Evolutionary conservation across 2,888 invertebrate genomes (phyloP).

Genomic region (Athrips mouffetella): DNA sequence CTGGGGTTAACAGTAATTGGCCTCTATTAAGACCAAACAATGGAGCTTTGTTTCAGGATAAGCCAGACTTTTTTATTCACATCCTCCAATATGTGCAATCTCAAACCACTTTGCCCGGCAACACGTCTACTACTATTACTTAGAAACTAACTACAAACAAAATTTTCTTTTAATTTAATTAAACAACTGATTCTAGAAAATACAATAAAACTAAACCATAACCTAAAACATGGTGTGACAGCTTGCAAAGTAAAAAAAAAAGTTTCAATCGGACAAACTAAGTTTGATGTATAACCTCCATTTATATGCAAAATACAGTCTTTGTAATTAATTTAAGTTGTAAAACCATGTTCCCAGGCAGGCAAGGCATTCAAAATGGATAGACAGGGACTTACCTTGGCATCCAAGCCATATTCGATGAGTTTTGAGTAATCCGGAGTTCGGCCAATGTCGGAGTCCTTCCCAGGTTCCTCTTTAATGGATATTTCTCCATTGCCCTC

Average conservation of each 20-base stretch:
- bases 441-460: constrained; percentile 82
- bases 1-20: constrained; percentile 36
- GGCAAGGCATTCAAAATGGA: not conserved
- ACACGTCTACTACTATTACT: not conserved
- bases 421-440: constrained; percentile 96
- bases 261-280: not conserved
- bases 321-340: not conserved
- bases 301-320: not conserved
- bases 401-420: constrained; percentile 96
- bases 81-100: not conserved
- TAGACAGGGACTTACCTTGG: constrained; percentile 80
- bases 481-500: constrained; percentile 92
- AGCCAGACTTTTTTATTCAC: constrained; percentile 9
- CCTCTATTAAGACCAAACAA: constrained; percentile 33
- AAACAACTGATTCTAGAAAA: not conserved
- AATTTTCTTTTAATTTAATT: not conserved
- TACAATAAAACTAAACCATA: not conserved
- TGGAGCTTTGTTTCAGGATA: constrained; percentile 26
- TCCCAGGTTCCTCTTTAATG: constrained; percentile 84
- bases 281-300: not conserved
- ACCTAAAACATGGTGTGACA: constrained; percentile 1
- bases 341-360: not conserved
- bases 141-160: not conserved
- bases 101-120: not conserved
- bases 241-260: constrained; percentile 5